Percentiles rank a stretch among this genome's conserved stretches.
phyloP scores from a whole-genome alignment of 2,888 invertebrate genomes.

The Augiades crinisus region DNA sequence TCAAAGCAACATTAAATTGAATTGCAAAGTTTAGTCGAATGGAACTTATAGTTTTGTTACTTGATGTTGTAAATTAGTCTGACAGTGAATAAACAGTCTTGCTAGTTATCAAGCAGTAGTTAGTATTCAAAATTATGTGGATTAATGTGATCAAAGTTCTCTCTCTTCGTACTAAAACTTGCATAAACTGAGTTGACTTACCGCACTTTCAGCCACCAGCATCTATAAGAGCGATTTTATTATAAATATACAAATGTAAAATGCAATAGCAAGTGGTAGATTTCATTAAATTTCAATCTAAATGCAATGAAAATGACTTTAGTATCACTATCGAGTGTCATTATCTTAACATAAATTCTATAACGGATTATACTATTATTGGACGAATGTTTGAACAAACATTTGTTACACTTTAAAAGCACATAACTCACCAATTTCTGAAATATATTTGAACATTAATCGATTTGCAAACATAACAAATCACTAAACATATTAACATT shows the following conservation, averaged over 20 bases:
- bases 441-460: no score
- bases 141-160: slow-evolving; percentile 24
- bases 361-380: not conserved
- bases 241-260: not conserved
- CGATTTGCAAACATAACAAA: no score
- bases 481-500: no score
- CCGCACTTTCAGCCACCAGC: slow-evolving; percentile 10
- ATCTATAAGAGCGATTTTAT: not conserved
- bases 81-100: slow-evolving; percentile 8
- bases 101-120: slow-evolving; percentile 6
- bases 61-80: not conserved
- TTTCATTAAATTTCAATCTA: not conserved
- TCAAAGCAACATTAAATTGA: not conserved
- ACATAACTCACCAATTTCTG: no score
- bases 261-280: slow-evolving; percentile 1
- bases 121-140: slow-evolving; percentile 24
- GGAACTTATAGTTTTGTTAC: not conserved
- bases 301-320: slow-evolving; percentile 18
- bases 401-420: not conserved
- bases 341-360: not conserved
- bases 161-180: slow-evolving; percentile 20
- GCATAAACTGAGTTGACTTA: slow-evolving; percentile 16
- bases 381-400: not conserved
- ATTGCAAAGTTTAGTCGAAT: not conserved
- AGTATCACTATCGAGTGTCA: not conserved